phyloP scores from a whole-genome alignment of 1,140 invertebrate genomes.

The Ridgeia piscesae region DNA sequence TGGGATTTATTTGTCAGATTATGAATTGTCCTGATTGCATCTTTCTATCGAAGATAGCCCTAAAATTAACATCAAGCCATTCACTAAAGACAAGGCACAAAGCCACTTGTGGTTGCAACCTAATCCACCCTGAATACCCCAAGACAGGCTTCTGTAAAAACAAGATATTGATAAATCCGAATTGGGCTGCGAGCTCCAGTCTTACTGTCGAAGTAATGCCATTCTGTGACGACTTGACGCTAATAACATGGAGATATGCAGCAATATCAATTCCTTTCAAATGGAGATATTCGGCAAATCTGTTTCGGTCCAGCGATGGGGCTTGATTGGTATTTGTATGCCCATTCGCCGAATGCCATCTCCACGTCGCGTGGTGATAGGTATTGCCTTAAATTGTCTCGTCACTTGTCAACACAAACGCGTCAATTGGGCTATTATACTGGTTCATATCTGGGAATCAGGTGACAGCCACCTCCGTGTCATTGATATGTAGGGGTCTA shows the following conservation, averaged over 20 bases:
- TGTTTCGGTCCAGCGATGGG: not conserved
- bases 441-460: not conserved
- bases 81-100: not conserved
- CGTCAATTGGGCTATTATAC: not conserved
- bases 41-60: not conserved
- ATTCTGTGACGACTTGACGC: not conserved
- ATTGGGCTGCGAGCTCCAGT: not conserved
- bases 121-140: not conserved
- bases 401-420: not conserved
- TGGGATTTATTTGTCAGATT: not conserved
- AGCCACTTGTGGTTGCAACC: not conserved
- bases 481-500: too few relatives aligned
- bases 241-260: not conserved
- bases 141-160: not conserved
- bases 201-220: not conserved
- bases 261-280: constrained; percentile 6
- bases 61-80: not conserved
- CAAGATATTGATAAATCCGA: not conserved
- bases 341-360: not conserved
- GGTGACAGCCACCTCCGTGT: too few relatives aligned
- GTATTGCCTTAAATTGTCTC: not conserved
- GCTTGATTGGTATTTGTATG: not conserved
- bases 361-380: not conserved
- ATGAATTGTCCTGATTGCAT: not conserved
- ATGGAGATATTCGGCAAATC: not conserved